Base-by-base conservation (phyloP, 2,113 vertebrate species). In the Columbina picui region DNA sequence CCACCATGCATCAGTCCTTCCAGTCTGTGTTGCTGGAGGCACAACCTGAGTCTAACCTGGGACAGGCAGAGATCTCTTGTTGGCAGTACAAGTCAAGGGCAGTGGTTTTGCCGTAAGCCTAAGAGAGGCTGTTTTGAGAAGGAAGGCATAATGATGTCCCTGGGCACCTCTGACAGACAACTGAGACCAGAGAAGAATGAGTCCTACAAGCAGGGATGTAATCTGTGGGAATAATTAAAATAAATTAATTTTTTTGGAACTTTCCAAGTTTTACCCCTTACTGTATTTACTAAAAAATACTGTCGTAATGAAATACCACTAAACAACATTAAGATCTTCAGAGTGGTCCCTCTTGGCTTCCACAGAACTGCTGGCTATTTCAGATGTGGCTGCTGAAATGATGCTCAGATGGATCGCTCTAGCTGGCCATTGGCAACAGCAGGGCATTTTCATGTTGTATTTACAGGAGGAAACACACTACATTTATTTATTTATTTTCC, bases 1-100 rank as follows among this genome's bases (percentile, higher is more conserved):
- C 50, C 78, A 87, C 14, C 38, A 34, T 0, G 0, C 32, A 60
- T 32, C 59, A 7, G 0, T 25, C 18, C 26, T 61, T 57, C 34
- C 52, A 21, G 36, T 6, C 69, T 78, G 45, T 43, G 59, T 57
- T 8, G 1, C 56, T 26, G 67, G 13, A 71, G 39, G 30, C 57
- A 68, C 20, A 34, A 63, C 67, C 17, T 0, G 0, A 47, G 20
- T 10, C 34, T 75, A n/a, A 25, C n/a, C 53, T 34, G 71, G 36
- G 49, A 69, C 38, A 56, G 69, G 39, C 30, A 71, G 22, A 30
- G 61, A 56, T 61, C 19, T 84, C 41, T 8, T 45, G 10, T 14
- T 61, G 56, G 59, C 50, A 21, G 6, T 7, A 56, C 45, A 8
- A 93, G 21, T 49, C 74, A 70, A 84, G 38, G 47, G 47, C 52